Percentiles rank a stretch among this genome's conserved stretches.
Conservation (phyloP, 2,797 vertebrate species). For the Mionectes olivaceus region DNA sequence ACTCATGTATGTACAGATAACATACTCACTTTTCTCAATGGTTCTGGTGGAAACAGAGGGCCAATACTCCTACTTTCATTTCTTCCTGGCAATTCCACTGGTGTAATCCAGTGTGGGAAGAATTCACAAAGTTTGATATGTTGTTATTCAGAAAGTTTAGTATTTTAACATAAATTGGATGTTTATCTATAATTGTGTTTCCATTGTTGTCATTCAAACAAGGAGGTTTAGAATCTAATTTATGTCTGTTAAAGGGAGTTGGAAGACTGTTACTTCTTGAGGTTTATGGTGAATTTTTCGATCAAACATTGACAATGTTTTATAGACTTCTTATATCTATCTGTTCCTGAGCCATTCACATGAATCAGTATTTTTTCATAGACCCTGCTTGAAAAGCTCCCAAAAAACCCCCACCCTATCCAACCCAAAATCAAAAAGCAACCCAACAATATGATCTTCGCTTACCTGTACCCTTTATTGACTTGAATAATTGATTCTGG, state of each 20-base stretch:
- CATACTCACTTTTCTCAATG: background rate
- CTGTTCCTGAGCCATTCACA: background rate
- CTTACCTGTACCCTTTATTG: background rate
- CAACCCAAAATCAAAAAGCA: background rate
- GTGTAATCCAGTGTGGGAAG: background rate
- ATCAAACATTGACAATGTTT: background rate
- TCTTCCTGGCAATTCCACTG: background rate
- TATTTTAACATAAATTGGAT: background rate
- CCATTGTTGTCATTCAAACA: background rate
- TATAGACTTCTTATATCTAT: background rate
- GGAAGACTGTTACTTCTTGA: background rate
- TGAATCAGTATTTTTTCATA: background rate
- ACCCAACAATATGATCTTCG: background rate
- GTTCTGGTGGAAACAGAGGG: background rate
- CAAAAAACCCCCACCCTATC: rapidly evolving
- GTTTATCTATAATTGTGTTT: background rate
- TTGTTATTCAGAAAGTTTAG: background rate
- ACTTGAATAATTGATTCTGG: background rate
- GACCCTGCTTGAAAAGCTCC: background rate
- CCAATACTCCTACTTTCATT: background rate
- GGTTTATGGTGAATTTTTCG: background rate
- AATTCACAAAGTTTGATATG: background rate
- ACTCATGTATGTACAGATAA: background rate
- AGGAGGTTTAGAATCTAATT: background rate
- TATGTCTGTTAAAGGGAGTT: background rate